These are phyloP conservation scores for Podiceps cristatus DNA, from an alignment of 2,113 vertebrate genomes.

Conservation along the genomic window DNA sequence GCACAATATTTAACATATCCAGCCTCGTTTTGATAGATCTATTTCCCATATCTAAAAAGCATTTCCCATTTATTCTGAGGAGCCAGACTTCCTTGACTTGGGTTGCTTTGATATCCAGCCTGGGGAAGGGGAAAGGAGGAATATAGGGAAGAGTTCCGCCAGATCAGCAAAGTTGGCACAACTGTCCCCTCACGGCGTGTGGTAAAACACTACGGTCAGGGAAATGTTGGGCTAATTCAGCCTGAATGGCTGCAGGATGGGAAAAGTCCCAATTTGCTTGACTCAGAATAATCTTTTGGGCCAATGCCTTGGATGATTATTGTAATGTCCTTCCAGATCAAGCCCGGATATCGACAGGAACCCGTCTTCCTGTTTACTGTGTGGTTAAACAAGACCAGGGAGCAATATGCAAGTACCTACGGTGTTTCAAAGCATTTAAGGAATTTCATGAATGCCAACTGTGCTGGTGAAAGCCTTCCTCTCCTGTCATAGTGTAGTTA, in stretches of 20 bases:
- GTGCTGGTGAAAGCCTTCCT: neutral
- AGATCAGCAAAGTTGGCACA: neutral
- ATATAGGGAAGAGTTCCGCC: neutral
- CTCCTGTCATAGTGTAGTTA: accelerated
- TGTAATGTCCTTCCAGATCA: constrained; percentile 6
- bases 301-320: neutral
- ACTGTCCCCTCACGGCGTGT: accelerated
- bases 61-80: neutral
- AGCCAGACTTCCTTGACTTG: neutral
- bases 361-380: neutral
- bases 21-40: neutral
- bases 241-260: neutral
- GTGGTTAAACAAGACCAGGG: neutral
- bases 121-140: neutral
- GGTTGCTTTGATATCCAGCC: neutral
- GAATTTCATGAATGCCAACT: neutral
- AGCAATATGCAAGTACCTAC: neutral
- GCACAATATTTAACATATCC: neutral
- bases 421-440: neutral
- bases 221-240: neutral
- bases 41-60: neutral
- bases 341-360: neutral
- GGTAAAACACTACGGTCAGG: neutral
- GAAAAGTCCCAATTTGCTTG: neutral
- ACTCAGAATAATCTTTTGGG: neutral